Evolutionary conservation across 2,797 vertebrate genomes (phyloP), one percentile per base, ranked within the genome.

Genomic region (Sebastes trivittatus): DNA sequence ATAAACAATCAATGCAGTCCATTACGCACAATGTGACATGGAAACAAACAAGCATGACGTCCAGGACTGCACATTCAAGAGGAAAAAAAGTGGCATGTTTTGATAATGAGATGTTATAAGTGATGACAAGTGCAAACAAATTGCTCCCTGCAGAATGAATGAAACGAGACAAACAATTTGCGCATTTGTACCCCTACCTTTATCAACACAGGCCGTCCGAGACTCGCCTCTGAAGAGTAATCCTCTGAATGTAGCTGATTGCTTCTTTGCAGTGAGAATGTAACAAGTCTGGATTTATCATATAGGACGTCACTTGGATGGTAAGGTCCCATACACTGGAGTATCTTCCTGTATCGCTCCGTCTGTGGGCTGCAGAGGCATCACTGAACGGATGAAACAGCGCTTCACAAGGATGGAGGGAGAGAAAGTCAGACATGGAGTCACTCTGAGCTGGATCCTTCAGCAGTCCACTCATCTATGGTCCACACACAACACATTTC

Each of bases 361-460:
- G 91, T 91, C 89, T 92, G 89, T 66, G 88, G 66, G 88, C 91
- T 92, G 94, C 93, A 91, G 88, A 90, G 87, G 93, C 91, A 88
- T 92, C 91, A 80, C 87, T 86, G 89, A 77, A 75, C 75, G 86
- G 64, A 77, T 83, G 92, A 91, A 86, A 67, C 90, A 77, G 88
- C 91, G 92, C 91, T 88, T 80, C 93, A 86, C 83, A 80, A 27
- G 89, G 75, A 34, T 25, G 77, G 88, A 46, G 63, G 7, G 64
- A 56, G 8, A 13, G 0, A 92, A 95, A 88, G 42, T 4, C 75
- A 66, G 93, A 16, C 72, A 36, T 88, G 91, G 93, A 94, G 16
- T 36, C 29, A 4, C 4, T 6, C 5, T 5, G 10, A 20, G 1
- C 23, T 66, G 90, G 93, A 90, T 82, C 32, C 75, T 10, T 7